Conservation (phyloP, 2,113 vertebrate genomes). For the Tringa solitaria region DNA sequence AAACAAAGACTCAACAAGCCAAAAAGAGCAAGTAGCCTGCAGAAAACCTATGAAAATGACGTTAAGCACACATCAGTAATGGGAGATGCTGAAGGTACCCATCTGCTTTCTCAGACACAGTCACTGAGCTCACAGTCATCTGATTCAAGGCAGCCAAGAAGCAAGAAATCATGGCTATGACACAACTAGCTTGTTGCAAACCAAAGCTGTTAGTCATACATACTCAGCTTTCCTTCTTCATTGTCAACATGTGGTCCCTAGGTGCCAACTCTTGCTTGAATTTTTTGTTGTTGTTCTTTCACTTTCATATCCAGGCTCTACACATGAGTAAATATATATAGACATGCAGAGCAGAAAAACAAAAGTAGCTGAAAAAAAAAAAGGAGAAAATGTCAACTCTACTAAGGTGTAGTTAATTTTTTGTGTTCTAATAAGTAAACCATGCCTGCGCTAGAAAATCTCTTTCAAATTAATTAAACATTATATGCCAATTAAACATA, state of each 20-base stretch:
- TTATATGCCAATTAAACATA: not conserved
- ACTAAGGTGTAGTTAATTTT: not conserved
- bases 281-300: not conserved
- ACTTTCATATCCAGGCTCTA: not conserved
- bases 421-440: not conserved
- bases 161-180: not conserved
- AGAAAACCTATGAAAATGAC: not conserved
- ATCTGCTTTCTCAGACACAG: not conserved
- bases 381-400: not conserved
- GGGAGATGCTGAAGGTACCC: not conserved
- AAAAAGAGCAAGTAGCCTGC: not conserved
- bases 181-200: not conserved
- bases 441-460: not conserved
- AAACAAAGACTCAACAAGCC: not conserved
- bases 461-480: not conserved
- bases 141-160: not conserved
- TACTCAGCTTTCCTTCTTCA: not conserved
- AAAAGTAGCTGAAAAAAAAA: not conserved
- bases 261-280: not conserved
- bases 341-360: not conserved
- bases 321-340: fast-evolving
- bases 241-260: not conserved
- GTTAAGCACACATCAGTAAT: not conserved
- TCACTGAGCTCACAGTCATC: not conserved
- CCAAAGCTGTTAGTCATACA: not conserved